Evolutionary conservation across 2,113 vertebrate genomes (phyloP), one percentile per base, ranked within the genome.

Genomic region (Callocephalon fimbriatum): DNA sequence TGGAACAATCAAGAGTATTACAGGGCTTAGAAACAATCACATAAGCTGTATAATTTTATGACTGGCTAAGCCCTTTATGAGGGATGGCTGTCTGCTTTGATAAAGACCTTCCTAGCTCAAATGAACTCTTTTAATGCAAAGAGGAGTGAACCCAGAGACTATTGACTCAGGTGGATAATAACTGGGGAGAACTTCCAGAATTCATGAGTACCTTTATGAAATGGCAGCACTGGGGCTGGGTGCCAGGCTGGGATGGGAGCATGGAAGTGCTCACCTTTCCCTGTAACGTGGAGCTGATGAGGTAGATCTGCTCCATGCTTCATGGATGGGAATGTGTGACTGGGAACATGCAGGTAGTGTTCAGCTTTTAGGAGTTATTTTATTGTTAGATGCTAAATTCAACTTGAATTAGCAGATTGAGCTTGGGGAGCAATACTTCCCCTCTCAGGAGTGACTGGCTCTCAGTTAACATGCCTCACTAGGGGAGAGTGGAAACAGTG

Each of bases 1-100:
- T 2, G 20, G 32, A 91, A 97, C 96, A 97, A 98, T 98, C 98
- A 98, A 61, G 96, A 63, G 91, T 88, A 93, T 96, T 96, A 96
- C 50, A 94, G 81, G 97, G 97, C 97, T 98, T 98, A 98, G 97
- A 97, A 98, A 97, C 97, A 95, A 97, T 98, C 94, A 94, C 72
- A 97, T 91, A 93, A 97, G 72, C 88, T 56, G 84, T 82, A 89
- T 81, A 59, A 48, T 87, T 94, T 94, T 88, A 96, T 91, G 88
- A 71, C 92, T 31, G 40, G 76, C 62, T 94, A 95, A 85, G 90
- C 96, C 37, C 66, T 97, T 97, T 97, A 97, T 95, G 94, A 91
- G 86, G 75, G 19, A 58, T 95, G 87, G 94, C 77, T 94, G 75
- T 9, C 56, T 84, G 81, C 74, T 84, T 88, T 95, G 94, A 95